A percentile compares a stretch with the other conserved stretches of the same genome.
Evolutionary conservation across 2,113 vertebrate species (phyloP).

Genomic region (Glaucidium brasilianum): DNA sequence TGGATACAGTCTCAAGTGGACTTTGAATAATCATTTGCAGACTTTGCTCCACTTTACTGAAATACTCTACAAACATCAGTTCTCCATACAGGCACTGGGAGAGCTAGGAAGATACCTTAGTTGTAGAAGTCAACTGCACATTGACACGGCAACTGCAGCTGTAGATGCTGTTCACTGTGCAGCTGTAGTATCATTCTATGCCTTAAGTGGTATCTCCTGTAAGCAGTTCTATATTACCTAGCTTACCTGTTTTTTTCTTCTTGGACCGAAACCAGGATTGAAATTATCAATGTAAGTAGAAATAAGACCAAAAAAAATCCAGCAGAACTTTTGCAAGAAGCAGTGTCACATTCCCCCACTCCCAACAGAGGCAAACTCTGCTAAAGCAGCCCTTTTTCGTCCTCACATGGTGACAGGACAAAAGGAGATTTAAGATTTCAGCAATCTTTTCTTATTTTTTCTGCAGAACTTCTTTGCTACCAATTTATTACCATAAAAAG

Average conservation of each 20-base stretch:
- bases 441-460: background rate
- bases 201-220: background rate
- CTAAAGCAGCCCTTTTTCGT: background rate
- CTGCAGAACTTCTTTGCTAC: background rate
- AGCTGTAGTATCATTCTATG: background rate
- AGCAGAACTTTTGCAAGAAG: background rate
- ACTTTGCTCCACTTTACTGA: background rate
- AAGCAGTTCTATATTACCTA: background rate
- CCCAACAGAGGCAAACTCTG: background rate
- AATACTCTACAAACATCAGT: background rate
- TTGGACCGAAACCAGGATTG: background rate
- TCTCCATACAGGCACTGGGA: background rate
- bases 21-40: background rate
- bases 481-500: background rate
- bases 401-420: background rate
- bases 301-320: background rate
- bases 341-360: background rate
- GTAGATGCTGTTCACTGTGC: background rate
- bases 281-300: background rate
- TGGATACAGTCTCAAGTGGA: background rate
- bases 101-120: background rate
- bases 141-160: background rate
- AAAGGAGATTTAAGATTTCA: background rate
- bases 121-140: background rate
- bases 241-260: background rate